phyloP scores from a whole-genome alignment of 1,140 invertebrate species.

The Zaprionus capensis region DNA sequence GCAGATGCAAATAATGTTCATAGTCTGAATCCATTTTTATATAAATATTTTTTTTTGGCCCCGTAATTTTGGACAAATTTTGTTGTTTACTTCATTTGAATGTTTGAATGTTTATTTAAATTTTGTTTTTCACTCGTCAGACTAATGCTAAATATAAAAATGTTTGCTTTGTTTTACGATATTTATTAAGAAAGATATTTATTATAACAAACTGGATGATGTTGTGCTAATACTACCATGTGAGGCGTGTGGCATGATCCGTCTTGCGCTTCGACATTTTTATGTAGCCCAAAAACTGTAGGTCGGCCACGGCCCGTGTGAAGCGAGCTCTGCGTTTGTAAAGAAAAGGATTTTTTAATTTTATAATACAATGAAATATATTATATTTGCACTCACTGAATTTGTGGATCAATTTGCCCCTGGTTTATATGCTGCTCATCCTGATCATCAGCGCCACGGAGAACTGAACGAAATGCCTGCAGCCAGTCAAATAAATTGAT shows the following conservation, averaged over 20 bases:
- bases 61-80: not conserved
- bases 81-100: not conserved
- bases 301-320: conserved; percentile 92
- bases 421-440: conserved; percentile 78
- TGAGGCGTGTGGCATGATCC: conserved; percentile 95
- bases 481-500: conserved; percentile 98
- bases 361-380: not conserved
- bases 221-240: conserved; percentile 85
- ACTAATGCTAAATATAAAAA: not conserved
- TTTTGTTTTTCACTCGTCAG: not conserved
- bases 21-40: not conserved
- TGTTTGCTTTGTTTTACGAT: not conserved
- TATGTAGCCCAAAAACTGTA: conserved; percentile 96
- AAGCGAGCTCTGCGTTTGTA: conserved; percentile 90
- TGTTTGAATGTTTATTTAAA: not conserved
- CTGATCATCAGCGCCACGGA: conserved; percentile 85
- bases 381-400: conserved; percentile 88
- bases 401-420: conserved; percentile 85
- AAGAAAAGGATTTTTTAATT: conserved; percentile 45
- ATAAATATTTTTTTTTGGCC: not conserved
- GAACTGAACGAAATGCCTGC: conserved; percentile 89
- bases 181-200: not conserved
- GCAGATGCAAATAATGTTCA: not conserved
- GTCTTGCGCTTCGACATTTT: conserved; percentile 94
- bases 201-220: not conserved